Evolutionary conservation across 2,888 invertebrate species (phyloP).

Genomic region (Onthophagus sagittarius): DNA sequence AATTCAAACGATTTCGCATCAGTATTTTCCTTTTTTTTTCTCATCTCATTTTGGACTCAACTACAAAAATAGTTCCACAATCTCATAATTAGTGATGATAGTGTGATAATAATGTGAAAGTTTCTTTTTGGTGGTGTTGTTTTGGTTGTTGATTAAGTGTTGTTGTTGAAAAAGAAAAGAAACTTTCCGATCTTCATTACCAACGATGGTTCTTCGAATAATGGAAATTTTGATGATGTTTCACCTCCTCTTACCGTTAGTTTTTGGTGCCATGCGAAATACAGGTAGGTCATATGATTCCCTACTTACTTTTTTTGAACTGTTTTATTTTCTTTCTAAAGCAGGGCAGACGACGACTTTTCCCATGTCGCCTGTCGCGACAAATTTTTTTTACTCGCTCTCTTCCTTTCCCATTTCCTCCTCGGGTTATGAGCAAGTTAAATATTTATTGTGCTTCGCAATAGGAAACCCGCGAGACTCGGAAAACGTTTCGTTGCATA

Average conservation of each 20-base stretch:
- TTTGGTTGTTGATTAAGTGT: neutral
- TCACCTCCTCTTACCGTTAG: neutral
- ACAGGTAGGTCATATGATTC: slow-evolving; percentile 2
- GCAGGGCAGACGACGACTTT: neutral
- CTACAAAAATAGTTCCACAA: too few species aligned
- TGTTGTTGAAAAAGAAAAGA: neutral
- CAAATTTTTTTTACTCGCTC: neutral
- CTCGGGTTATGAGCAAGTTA: neutral
- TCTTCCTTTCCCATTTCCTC: neutral
- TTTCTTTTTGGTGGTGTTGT: neutral
- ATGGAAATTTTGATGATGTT: neutral
- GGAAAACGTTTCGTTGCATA: neutral
- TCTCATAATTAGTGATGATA: neutral
- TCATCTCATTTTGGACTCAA: too few species aligned
- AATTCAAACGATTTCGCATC: neutral
- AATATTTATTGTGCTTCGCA: neutral
- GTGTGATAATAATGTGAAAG: neutral
- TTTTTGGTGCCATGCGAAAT: neutral
- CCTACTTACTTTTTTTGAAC: neutral
- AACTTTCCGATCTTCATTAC: neutral
- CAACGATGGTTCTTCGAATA: neutral
- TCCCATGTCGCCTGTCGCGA: neutral
- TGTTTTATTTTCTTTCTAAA: neutral
- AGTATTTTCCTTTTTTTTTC: too few species aligned
- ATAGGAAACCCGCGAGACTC: neutral